A percentile compares a stretch with the other conserved stretches of the same genome.
Evolutionary conservation across 2,113 vertebrate species (phyloP).

Genomic region (Tamias sibiricus): DNA sequence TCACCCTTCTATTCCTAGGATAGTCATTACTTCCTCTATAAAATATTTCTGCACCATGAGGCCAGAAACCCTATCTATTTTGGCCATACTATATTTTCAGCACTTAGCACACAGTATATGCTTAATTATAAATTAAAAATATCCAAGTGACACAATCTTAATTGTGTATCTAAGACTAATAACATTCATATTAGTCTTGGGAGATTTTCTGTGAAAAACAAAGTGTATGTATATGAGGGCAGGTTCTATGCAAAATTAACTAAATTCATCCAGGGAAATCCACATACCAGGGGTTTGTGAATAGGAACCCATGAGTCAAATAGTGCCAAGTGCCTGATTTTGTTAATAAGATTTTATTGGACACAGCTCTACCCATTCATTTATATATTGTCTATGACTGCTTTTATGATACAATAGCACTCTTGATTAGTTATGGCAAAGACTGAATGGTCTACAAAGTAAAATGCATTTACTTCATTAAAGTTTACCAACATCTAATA

Average conservation of each 20-base stretch:
- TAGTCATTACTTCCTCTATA: background rate
- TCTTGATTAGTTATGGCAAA: background rate
- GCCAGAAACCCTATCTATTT: no score
- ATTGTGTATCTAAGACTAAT: background rate
- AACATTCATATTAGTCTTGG: background rate
- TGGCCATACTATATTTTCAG: background rate
- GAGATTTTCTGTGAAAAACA: background rate
- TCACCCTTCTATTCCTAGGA: background rate
- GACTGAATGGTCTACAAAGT: background rate
- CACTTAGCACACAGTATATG: background rate
- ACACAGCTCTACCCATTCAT: background rate
- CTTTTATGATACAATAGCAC: background rate
- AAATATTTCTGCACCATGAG: no score
- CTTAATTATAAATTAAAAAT: background rate
- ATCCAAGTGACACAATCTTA: background rate
- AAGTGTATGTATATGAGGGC: background rate
- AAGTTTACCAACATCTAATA: background rate
- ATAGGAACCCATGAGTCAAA: background rate
- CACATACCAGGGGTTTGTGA: background rate
- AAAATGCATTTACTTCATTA: background rate
- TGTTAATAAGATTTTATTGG: background rate
- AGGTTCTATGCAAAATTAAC: background rate
- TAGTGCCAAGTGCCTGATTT: background rate
- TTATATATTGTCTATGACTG: background rate
- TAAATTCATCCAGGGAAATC: background rate